Conservation (phyloP, 2,113 vertebrate species). For the Ovibos moschatus region DNA sequence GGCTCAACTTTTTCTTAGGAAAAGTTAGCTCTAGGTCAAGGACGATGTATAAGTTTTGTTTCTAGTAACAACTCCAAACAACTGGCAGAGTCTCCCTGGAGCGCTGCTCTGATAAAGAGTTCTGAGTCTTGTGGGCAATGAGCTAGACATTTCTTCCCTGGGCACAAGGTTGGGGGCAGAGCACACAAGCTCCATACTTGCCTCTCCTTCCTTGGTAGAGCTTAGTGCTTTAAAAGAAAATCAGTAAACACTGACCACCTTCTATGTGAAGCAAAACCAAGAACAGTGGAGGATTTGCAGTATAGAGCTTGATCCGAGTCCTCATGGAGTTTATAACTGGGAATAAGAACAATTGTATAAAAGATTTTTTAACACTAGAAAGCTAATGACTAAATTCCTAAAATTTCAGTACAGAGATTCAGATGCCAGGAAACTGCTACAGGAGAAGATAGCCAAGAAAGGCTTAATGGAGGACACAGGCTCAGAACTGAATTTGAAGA, state of each 20-base stretch:
- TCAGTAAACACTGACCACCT: background rate
- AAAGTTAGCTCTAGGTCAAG: constrained; percentile 5
- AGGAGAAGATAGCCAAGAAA: background rate
- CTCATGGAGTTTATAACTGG: background rate
- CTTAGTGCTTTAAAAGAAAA: background rate
- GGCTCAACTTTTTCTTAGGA: background rate
- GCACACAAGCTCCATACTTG: background rate
- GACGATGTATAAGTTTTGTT: background rate
- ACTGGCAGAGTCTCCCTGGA: background rate
- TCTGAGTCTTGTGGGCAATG: background rate
- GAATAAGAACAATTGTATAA: background rate
- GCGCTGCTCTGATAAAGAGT: background rate
- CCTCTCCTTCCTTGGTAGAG: background rate
- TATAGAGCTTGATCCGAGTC: background rate
- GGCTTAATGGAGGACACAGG: background rate
- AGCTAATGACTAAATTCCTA: background rate
- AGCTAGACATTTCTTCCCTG: background rate
- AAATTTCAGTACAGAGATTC: background rate
- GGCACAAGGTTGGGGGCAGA: background rate
- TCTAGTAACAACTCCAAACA: constrained; percentile 22
- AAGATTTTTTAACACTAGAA: background rate
- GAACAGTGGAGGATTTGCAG: background rate
- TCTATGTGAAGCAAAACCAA: background rate
- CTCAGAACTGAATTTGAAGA: background rate
- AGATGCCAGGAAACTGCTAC: background rate